Evolutionary conservation across 1,140 invertebrate species (phyloP), one percentile per base, ranked within the genome.

Genomic region (Trypoxylus dichotomus): DNA sequence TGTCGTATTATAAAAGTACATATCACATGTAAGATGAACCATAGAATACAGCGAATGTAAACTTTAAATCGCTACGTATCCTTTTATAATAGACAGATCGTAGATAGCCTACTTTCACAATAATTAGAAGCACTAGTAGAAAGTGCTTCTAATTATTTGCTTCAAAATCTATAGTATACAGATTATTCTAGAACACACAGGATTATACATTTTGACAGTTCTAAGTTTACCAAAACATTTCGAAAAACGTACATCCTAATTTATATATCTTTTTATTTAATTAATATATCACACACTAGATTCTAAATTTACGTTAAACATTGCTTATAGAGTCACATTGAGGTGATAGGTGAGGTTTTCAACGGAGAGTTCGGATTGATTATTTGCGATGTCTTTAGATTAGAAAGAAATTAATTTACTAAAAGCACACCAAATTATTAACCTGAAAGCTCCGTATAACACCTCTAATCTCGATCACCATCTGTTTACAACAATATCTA

Each of bases 311-410:
- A 25, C 24, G 25, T 78, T 79, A 75, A 79, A 80, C 80, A 80
- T 80, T 80, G 80, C 80, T 80, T 80, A 80, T 77, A 72, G 77
- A 79, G 76, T 78, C 76, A 77, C 79, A 77, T 68, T 80, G 60
- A 76, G 72, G 73, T 80, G 79, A 24, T 68, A 68, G 24, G 21
- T 10, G 24, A 24, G 19, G 21, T 0, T 7, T 8, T 11, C 19
- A 13, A 29, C 27, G 60, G 24, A 6, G 27, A 7, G 5, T 68
- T 27, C 13, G 10, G 24, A 27, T 11, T 54, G 19, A 54, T n/a
- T 2, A 19, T 54, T 68, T 68, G 25, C 60, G 3, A n/a, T 24
- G 21, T 24, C 11, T 5, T 47, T 47, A n/a, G n/a, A n/a, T n/a
- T n/a, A n/a, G n/a, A n/a, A n/a, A n/a, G n/a, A n/a, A n/a, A n/a